Base-by-base conservation (phyloP, 2,113 vertebrate species). In the Coptodon bakossiorum region DNA sequence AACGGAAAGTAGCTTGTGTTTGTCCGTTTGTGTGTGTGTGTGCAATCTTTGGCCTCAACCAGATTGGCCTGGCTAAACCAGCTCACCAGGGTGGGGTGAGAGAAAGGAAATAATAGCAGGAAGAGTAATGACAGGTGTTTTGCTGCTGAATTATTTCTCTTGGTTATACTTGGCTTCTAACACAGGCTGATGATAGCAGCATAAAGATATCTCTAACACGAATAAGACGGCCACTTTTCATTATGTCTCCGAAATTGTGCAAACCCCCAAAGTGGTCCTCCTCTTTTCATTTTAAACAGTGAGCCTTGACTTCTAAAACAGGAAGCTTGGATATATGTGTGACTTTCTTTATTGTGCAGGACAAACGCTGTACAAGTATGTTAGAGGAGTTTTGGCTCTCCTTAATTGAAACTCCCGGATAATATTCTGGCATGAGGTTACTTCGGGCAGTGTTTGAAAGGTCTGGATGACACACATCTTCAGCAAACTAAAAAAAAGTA, bases 1-100 rank as follows among this genome's bases (percentile, higher is more conserved):
- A 36, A 94, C 86, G 92, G 31, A 94, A 94, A 95, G 45, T 52
- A 52, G 82, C 12, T 73, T 82, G 63, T 63, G 14, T 53, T 29
- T 52, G 83, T 79, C 14, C 22, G 43, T 61, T 24, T 82, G 68
- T 38, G 7, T 27, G 17, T 36, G 48, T 17, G 1, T 84, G 63
- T 80, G 17, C 17, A 19, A 29, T 24, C 48, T 85, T 86, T 40
- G 76, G 52, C 52, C 61, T 27, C 16, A 54, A 27, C 45, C 53
- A 54, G 38, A 87, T 73, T 40, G 61, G 22, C 81, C 61, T 27
- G 27, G 13, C 36, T 45, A 68, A 34, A 27, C 40, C 76, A 17
- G 38, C 14, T 45, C 27, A 59, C n/a, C 14, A 36, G 54, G 24
- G 43, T 38, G 38, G 27, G 59, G 61, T n/a, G 27, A 52, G 27